These are phyloP conservation scores for Eutolmus rufibarbis DNA, from an alignment of 2,888 invertebrate species.

Conservation along the genomic window DNA sequence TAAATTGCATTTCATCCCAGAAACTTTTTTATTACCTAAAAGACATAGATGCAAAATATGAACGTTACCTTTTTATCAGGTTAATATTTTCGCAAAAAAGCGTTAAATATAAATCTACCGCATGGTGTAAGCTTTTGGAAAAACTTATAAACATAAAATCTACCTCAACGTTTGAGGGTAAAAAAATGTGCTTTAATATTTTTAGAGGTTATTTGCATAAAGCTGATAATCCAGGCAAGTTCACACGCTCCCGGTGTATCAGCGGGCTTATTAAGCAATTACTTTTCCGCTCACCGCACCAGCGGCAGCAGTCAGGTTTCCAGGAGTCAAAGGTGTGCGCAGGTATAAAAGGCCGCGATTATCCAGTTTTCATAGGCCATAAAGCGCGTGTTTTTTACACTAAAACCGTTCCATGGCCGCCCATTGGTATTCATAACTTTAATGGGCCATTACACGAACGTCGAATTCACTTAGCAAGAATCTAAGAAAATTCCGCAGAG, in stretches of 20 bases:
- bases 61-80: not conserved
- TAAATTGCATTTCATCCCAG: not conserved
- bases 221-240: not conserved
- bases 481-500: not conserved
- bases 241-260: not conserved
- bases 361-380: not conserved
- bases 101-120: not conserved
- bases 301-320: not conserved
- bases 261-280: not conserved
- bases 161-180: not conserved
- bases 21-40: not conserved
- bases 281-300: not conserved
- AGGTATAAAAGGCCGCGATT: not conserved
- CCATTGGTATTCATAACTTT: not conserved
- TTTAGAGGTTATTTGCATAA: not conserved
- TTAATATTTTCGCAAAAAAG: not conserved
- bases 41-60: not conserved
- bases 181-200: not conserved
- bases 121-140: not conserved
- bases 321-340: not conserved
- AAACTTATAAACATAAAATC: not conserved
- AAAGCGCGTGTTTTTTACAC: not conserved
- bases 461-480: not conserved
- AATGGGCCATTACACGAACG: not conserved
- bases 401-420: not conserved